These are phyloP conservation scores for Dreissena polymorpha DNA, from an alignment of 1,140 invertebrate genomes.

Conservation along the genomic window DNA sequence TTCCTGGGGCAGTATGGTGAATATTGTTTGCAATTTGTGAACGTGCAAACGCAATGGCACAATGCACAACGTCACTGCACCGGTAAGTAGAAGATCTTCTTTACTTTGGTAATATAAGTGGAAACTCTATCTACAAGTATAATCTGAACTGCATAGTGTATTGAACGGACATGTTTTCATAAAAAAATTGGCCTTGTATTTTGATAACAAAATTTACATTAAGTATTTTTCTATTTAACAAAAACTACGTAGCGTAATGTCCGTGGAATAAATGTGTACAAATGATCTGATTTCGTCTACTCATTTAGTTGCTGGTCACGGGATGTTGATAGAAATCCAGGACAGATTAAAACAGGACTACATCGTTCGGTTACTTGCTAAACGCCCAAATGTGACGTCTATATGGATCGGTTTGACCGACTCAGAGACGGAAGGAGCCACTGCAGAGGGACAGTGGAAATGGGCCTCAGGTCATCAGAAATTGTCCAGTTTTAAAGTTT, in stretches of 20 bases:
- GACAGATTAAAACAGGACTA: not conserved
- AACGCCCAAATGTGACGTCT: not conserved
- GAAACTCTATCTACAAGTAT: too few species aligned
- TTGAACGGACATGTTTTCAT: too few species aligned
- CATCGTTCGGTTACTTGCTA: not conserved
- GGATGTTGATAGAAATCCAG: not conserved
- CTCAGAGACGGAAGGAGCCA: not conserved
- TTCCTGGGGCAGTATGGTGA: slow-evolving; percentile 46
- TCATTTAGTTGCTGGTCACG: not conserved
- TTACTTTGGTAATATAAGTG: not conserved
- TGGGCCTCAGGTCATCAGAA: not conserved
- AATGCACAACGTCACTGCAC: slow-evolving; percentile 41
- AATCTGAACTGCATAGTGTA: too few species aligned
- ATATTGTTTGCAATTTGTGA: slow-evolving; percentile 15
- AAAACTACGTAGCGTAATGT: too few species aligned
- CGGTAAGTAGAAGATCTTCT: not conserved
- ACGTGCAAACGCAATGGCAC: slow-evolving; percentile 27
- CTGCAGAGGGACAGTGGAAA: not conserved
- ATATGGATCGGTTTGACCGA: not conserved
- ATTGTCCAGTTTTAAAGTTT: too few species aligned
- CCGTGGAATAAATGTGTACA: too few species aligned
- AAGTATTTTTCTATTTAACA: too few species aligned
- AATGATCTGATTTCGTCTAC: too few species aligned
- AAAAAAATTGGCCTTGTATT: too few species aligned
- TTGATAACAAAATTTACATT: too few species aligned